Conservation (phyloP, 1,140 invertebrate species). For the Helicoverpa armigera region DNA sequence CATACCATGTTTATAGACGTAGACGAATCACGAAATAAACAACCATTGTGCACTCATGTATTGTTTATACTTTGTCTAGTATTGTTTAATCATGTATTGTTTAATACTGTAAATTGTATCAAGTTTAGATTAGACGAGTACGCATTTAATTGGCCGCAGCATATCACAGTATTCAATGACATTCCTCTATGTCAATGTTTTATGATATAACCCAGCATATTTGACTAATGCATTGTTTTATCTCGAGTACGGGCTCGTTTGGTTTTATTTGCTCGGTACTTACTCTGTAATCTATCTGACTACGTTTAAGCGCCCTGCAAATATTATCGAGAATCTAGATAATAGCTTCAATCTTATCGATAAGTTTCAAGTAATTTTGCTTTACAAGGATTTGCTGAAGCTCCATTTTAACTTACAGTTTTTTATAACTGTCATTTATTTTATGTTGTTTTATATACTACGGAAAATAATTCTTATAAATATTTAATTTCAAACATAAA, state of each 20-base stretch:
- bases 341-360: slow-evolving; percentile 3
- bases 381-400: background rate
- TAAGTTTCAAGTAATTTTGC: slow-evolving; percentile 4
- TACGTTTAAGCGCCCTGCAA: slow-evolving; percentile 20
- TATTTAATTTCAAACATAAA: no score
- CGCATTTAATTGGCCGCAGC: slow-evolving; percentile 11
- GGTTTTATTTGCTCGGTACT: slow-evolving; percentile 15
- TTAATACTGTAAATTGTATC: background rate
- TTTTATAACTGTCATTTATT: no score
- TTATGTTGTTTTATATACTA: no score
- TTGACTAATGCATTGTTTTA: slow-evolving; percentile 28
- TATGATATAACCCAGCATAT: background rate
- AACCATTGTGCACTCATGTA: background rate
- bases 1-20: background rate
- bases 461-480: no score
- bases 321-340: slow-evolving; percentile 15
- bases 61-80: background rate
- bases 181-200: slow-evolving; percentile 22
- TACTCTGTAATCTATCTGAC: slow-evolving; percentile 14
- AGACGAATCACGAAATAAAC: background rate
- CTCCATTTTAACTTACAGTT: no score
- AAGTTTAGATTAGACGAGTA: background rate
- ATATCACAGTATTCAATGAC: background rate
- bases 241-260: background rate
- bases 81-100: background rate